Conservation (phyloP, 2,797 vertebrate species). For the Knipowitschia caucasica region DNA sequence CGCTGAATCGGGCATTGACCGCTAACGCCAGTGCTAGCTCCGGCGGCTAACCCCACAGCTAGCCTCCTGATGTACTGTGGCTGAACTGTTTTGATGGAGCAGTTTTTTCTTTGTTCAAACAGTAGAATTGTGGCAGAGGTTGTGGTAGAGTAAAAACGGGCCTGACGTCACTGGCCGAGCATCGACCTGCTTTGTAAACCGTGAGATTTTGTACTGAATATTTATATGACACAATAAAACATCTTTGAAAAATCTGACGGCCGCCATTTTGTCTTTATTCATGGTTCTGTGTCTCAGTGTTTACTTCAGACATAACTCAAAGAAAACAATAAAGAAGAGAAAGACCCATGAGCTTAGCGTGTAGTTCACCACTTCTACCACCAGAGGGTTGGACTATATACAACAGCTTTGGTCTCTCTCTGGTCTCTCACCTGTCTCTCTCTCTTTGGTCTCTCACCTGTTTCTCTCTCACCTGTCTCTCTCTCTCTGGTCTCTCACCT, state of each 20-base stretch:
- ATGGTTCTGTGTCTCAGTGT: too few relatives aligned
- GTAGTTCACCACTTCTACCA: too few relatives aligned
- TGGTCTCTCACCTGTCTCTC: too few relatives aligned
- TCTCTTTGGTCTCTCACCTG: too few relatives aligned
- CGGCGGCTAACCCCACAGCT: conserved; percentile 24
- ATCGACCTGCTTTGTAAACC: conserved; percentile 88
- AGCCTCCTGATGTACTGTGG: conserved; percentile 62
- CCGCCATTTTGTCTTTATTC: background rate
- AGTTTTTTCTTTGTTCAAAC: conserved; percentile 48
- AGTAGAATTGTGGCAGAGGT: conserved; percentile 60
- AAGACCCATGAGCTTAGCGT: too few relatives aligned
- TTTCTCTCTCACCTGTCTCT: too few relatives aligned
- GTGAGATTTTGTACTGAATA: conserved; percentile 97
- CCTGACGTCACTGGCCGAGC: conserved; percentile 43
- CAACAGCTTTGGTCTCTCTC: too few relatives aligned
- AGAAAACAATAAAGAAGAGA: background rate
- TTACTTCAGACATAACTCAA: too few relatives aligned
- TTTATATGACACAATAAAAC: conserved; percentile 96
- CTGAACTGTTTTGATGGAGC: conserved; percentile 71
- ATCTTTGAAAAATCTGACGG: conserved; percentile 66
- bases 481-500: too few relatives aligned
- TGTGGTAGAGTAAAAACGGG: conserved; percentile 49
- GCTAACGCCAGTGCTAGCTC: background rate
- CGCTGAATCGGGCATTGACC: too few relatives aligned
- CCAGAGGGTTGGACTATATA: too few relatives aligned